Evolutionary conservation across 2,113 vertebrate species (phyloP), one percentile per base, ranked within the genome.

Genomic region (Halichoeres trimaculatus): DNA sequence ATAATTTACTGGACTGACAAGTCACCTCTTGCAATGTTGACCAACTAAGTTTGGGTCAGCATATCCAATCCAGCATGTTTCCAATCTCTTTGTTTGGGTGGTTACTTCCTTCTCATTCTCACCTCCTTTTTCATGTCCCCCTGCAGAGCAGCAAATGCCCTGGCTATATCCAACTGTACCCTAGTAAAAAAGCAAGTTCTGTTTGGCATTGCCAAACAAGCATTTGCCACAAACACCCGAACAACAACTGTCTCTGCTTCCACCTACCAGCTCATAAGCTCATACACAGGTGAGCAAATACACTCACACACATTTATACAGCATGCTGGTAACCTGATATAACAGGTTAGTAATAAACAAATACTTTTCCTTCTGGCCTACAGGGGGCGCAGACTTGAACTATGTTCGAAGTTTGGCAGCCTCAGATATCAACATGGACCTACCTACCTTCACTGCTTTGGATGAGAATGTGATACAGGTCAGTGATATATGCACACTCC

Each of bases 221-320:
- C 95, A 38, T 97, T 95, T 78, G 3, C 4, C 4, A 19, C 4
- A 19, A 0, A 0, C 10, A 48, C 10, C 0, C 61, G 24, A 19
- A 3, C 64, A 12, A 19, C 35, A 5, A 11, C 38, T 0, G 0
- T 83, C 66, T n/a, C 89, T 0, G 0, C 35, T 4, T 45, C 78
- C 0, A 79, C 84, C 34, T 95, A 94, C 43, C 38, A 56, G 41
- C 92, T 90, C 20, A 90, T 89, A 6, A 14, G 45, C 34, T 22
- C 92, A 0, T 98, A 91, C 58, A 56, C 96, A 2, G 88, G 96
- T 98, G 85, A 65, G 92, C 0, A 67, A 22, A 61, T 57, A 50
- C n/a, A n/a, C 61, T 22, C 41, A 51, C 35, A 56, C 38, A 35
- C 30, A 14, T 48, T 1, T 5, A 47, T 22, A 10, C 10, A 51